These are phyloP conservation scores for Ooceraea biroi DNA, from an alignment of 1,140 invertebrate genomes.

Conservation along the genomic window DNA sequence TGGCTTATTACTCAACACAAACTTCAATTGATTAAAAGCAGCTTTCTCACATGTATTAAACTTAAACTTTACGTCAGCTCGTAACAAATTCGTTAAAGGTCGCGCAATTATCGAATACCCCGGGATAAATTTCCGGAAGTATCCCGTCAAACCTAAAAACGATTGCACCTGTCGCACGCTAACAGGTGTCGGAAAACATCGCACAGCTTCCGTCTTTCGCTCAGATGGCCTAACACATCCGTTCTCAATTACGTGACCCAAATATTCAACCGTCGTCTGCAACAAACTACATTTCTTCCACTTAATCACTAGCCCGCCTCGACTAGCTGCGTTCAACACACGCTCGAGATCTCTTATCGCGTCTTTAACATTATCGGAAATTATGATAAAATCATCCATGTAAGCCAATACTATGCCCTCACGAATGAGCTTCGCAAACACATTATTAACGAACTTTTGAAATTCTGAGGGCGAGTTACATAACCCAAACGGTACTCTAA, in stretches of 20 bases:
- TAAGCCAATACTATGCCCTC: not conserved
- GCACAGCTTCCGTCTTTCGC: not conserved
- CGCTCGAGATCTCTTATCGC: not conserved
- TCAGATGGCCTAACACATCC: not conserved
- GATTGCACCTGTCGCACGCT: not conserved
- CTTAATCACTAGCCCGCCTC: not conserved
- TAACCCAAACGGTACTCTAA: slow-evolving; percentile 3
- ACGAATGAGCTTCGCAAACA: not conserved
- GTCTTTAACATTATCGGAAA: not conserved
- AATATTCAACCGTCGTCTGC: not conserved
- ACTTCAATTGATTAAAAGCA: not conserved
- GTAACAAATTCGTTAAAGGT: not conserved
- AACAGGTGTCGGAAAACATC: not conserved
- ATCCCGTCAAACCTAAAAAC: not conserved
- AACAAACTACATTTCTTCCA: not conserved
- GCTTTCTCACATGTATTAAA: not conserved
- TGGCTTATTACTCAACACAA: not conserved
- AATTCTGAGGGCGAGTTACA: slow-evolving; percentile 9
- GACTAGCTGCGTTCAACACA: not conserved
- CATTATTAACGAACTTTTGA: slow-evolving; percentile 56
- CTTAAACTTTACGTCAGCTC: not conserved
- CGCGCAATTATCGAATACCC: not conserved
- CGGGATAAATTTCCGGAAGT: not conserved
- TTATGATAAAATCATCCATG: slow-evolving; percentile 27
- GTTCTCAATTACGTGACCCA: not conserved